A percentile compares a stretch with the other conserved stretches of the same genome.
phyloP scores from a whole-genome alignment of 1,140 invertebrate genomes.

The Trichonephila clavata region DNA sequence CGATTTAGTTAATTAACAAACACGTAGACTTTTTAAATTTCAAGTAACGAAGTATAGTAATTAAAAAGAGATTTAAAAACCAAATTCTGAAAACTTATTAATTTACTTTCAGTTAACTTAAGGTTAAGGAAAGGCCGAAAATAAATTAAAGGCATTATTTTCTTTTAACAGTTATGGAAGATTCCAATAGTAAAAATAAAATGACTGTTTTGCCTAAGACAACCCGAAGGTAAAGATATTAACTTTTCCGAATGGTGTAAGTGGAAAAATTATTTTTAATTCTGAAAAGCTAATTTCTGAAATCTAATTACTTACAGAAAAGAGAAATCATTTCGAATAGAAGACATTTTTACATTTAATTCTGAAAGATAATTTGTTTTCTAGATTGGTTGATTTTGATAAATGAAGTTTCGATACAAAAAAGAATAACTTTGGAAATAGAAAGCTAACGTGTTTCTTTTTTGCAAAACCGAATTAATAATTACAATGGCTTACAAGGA shows the following conservation, averaged over 20 bases:
- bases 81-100: not conserved
- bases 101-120: not conserved
- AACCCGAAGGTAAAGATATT: not conserved
- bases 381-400: slow-evolving; percentile 33
- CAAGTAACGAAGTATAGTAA: not conserved
- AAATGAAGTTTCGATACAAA: not conserved
- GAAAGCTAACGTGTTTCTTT: not conserved
- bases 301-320: slow-evolving; percentile 1
- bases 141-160: slow-evolving; percentile 1
- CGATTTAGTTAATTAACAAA: not conserved
- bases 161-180: not conserved
- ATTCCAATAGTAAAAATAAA: not conserved
- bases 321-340: not conserved
- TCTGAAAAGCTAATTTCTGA: not conserved
- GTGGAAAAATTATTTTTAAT: not conserved
- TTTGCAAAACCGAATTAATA: not conserved
- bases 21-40: not conserved
- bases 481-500: not conserved
- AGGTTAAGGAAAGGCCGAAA: not conserved
- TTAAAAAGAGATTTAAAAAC: not conserved
- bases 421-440: not conserved
- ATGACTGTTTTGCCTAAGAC: not conserved
- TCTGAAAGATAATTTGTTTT: slow-evolving; percentile 22
- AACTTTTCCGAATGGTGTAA: not conserved
- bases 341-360: slow-evolving; percentile 9